Base-by-base conservation (phyloP, 2,888 invertebrate genomes). In the Bhutanitis thaidina region DNA sequence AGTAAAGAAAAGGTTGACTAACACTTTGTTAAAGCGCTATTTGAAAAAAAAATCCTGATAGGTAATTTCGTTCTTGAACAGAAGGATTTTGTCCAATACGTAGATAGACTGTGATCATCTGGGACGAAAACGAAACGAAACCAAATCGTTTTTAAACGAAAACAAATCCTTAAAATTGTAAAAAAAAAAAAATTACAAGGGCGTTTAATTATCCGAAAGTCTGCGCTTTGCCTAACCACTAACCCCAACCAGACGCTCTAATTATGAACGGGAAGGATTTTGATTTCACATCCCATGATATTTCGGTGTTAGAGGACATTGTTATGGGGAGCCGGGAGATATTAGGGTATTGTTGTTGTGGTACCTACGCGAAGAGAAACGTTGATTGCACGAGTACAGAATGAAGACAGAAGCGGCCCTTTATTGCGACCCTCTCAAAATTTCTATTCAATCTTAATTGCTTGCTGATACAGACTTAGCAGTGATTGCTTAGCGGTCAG, bases 201-300 rank as follows among this genome's bases (percentile, higher is more conserved):
- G 12, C 34, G 12, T 34, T 32, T 41, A 41, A 35, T 36, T 10
- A 36, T 34, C 16, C 35, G 27, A 25, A 4, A 41, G 52, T 59
- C 36, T 43, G 58, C 9, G 39, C 36, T 5, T 38, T n/a, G 16
- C 69, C 59, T 58, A 60, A 57, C 52, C 56, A 49, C 54, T 57
- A 56, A 52, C 48, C 59, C 58, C 54, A 54, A 29, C 55, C 60
- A 59, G 53, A 51, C 59, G 44, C 59, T 65, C 68, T 76, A 77
- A 80, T 80, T 79, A 78, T 69, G 68, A 60, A 62, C 61, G 60
- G 64, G 61, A 59, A 61, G 65, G 71, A 72, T 74, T 77, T 72
- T 66, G 70, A 70, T 72, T 70, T 60, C 67, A 61, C 65, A 58
- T 68, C 67, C 64, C 62, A 53, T 68, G 72, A 65, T 67, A 57